Evolutionary conservation across 2,797 vertebrate genomes (phyloP).

Genomic region (Sebastes elongatus): DNA sequence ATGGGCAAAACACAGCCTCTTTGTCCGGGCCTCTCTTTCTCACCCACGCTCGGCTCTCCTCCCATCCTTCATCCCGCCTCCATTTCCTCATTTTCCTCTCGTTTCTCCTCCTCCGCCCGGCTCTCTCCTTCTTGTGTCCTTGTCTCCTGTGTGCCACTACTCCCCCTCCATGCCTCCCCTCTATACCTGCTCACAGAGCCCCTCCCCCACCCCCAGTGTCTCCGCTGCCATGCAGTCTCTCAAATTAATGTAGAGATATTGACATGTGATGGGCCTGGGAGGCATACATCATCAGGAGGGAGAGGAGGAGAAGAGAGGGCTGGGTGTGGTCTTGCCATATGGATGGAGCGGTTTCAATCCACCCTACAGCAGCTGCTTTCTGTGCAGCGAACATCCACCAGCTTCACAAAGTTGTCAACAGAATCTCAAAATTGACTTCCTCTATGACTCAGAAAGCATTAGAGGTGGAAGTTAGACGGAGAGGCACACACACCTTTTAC

Average conservation of each 20-base stretch:
- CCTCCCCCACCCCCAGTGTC: constrained; percentile 53
- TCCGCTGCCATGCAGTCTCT: constrained; percentile 65
- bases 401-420: neutral
- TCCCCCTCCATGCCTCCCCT: constrained; percentile 1
- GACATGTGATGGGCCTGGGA: constrained; percentile 91
- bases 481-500: neutral
- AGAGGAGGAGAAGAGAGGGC: constrained; percentile 34
- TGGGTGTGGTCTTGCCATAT: constrained; percentile 4
- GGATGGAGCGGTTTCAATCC: constrained; percentile 7
- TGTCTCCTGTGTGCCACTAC: constrained; percentile 50
- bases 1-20: constrained; percentile 41
- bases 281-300: constrained; percentile 88
- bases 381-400: neutral
- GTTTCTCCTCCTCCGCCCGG: constrained; percentile 29
- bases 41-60: neutral
- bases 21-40: neutral
- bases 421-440: neutral
- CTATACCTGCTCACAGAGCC: constrained; percentile 47
- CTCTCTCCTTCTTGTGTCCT: constrained; percentile 75
- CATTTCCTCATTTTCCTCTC: constrained; percentile 50
- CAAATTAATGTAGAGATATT: constrained; percentile 99
- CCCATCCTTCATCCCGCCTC: constrained; percentile 36
- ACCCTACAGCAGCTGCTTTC: neutral
- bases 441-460: neutral
- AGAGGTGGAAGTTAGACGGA: neutral